These are phyloP conservation scores for Halocaridina rubra DNA, from an alignment of 2,888 invertebrate species.

Conservation along the genomic window DNA sequence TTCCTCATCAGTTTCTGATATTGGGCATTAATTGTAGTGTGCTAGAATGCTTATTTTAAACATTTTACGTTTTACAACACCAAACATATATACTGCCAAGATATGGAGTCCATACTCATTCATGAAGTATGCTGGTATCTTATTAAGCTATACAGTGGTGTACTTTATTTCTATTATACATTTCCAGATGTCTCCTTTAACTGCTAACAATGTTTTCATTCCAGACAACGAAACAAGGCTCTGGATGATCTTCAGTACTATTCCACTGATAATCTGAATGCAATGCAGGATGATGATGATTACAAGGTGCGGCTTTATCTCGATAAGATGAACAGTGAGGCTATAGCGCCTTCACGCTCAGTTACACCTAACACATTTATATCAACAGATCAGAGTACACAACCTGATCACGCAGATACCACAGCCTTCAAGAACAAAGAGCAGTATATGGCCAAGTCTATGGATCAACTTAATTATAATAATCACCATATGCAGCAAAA, in stretches of 20 bases:
- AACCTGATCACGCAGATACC: slow-evolving; percentile 3
- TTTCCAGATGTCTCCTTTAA: too few species aligned
- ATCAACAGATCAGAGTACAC: slow-evolving; percentile 25
- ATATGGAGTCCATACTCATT: too few species aligned
- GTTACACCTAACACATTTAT: slow-evolving; percentile 43
- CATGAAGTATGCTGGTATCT: too few species aligned
- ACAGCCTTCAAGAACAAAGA: slow-evolving; percentile 11
- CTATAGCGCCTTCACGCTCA: slow-evolving; percentile 26
- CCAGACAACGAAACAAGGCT: slow-evolving; percentile 63
- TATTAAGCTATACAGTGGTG: too few species aligned
- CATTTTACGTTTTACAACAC: too few species aligned
- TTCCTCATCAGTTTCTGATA: too few species aligned
- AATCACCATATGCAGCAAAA: neutral
- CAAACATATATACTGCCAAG: too few species aligned
- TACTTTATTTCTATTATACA: too few species aligned
- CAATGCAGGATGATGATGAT: slow-evolving; percentile 39
- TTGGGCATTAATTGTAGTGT: too few species aligned
- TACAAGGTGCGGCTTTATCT: slow-evolving; percentile 59
- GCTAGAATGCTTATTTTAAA: too few species aligned
- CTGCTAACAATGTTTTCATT: too few species aligned
- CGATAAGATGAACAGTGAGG: slow-evolving; percentile 40
- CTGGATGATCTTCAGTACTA: slow-evolving; percentile 62
- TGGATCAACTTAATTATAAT: slow-evolving; percentile 22
- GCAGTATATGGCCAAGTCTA: slow-evolving; percentile 40
- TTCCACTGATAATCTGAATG: slow-evolving; percentile 53